Percentiles rank a stretch among this genome's conserved stretches.
phyloP scores from a whole-genome alignment of 1,140 invertebrate species.

The Drosophila bocqueti region DNA sequence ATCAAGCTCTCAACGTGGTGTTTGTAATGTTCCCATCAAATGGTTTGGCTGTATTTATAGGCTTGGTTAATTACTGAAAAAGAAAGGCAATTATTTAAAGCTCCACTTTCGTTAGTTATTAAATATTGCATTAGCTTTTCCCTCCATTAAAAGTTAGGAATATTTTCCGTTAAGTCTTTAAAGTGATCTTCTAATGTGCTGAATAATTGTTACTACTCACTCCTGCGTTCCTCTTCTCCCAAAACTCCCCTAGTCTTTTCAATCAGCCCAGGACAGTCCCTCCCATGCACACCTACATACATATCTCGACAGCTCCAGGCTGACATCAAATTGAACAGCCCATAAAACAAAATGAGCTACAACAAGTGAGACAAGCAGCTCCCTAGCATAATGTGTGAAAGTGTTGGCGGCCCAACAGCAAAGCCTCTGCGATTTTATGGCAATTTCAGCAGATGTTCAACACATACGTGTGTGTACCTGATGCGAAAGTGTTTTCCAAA shows the following conservation, averaged over 20 bases:
- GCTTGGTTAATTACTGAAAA: neutral
- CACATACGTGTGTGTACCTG: slow-evolving; percentile 7
- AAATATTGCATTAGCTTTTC: neutral
- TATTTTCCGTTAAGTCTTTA: neutral
- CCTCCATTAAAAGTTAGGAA: neutral
- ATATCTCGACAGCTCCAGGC: slow-evolving; percentile 12
- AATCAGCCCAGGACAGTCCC: slow-evolving; percentile 10
- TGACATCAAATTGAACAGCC: slow-evolving; percentile 53
- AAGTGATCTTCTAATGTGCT: neutral
- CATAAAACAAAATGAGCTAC: slow-evolving; percentile 60
- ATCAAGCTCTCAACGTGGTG: neutral
- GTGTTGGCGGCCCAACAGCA: slow-evolving; percentile 47
- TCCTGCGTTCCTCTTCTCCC: neutral
- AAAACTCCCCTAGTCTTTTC: slow-evolving; percentile 9
- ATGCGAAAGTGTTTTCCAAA: slow-evolving; percentile 16
- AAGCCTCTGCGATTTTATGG: slow-evolving; percentile 47
- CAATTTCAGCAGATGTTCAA: slow-evolving; percentile 59
- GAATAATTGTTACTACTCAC: slow-evolving; percentile 5
- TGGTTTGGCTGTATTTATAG: neutral
- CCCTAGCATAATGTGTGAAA: slow-evolving; percentile 57
- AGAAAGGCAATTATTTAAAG: neutral
- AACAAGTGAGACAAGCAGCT: slow-evolving; percentile 23
- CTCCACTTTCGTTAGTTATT: neutral
- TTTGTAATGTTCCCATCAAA: neutral
- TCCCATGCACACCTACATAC: slow-evolving; percentile 10